Evolutionary conservation across 2,888 invertebrate species (phyloP), one percentile per base, ranked within the genome.

Genomic region (Frankliniella fusca): DNA sequence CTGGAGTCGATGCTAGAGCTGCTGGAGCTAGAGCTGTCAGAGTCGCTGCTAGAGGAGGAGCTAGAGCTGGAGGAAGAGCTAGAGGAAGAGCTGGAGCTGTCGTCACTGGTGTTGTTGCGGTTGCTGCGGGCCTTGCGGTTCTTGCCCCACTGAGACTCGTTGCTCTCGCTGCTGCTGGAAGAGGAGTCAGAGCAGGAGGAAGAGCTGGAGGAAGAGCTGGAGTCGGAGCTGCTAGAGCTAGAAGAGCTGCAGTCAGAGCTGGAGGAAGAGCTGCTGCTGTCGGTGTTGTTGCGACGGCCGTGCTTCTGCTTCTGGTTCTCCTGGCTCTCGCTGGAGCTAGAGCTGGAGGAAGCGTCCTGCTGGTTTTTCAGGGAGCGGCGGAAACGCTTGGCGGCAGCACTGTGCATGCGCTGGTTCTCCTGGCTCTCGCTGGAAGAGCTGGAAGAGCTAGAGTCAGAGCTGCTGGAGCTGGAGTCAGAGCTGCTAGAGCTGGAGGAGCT

Each of bases 1-100:
- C 85, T 85, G 82, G 90, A 85, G 83, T 89, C 89, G 61, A 89
- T 88, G 83, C 89, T 89, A 0, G 89, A 88, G 8, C 89, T 88
- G 83, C 90, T 89, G 83, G 89, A 88, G 82, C 86, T 86, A 80
- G 85, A 86, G 23, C 89, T 82, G 28, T 83, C 83, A 81, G 83
- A 83, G 65, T 83, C 83, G 82, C 84, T 83, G 80, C 84, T 84
- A 76, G 84, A 83, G 23, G 85, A 85, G 81, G 83, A 84, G 27
- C 83, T 83, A 1, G 84, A 85, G 76, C 84, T 84, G 2, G 83
- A 83, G 50, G 84, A 84, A 49, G 84, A 84, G 20, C 84, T 84
- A 20, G 83, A 83, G 76, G 82, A 83, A 80, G 82, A 82, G 27
- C 84, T 84, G 61, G 83, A 83, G 50, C 83, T 83, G 38, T 50